A percentile compares a stretch with the other conserved stretches of the same genome.
Evolutionary conservation across 1,140 invertebrate genomes (phyloP).

Genomic region (Condylostylus longicornis): DNA sequence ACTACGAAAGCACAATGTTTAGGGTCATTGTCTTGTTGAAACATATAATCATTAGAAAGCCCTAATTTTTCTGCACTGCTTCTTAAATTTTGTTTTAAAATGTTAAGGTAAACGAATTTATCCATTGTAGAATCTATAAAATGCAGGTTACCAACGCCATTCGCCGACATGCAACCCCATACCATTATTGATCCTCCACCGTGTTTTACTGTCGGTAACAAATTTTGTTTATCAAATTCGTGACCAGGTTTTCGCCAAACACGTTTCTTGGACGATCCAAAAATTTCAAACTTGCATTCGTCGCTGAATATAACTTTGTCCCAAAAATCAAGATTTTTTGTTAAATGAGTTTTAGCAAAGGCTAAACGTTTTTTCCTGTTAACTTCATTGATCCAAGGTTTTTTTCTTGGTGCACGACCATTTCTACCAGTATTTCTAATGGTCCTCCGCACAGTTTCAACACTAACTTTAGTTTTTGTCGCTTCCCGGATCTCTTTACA

Average conservation of each 20-base stretch:
- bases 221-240: constrained; percentile 6
- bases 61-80: constrained; percentile 10
- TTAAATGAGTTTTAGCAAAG: constrained; percentile 11
- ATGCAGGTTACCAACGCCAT: constrained; percentile 15
- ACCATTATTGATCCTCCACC: constrained; percentile 24
- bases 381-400: constrained; percentile 1
- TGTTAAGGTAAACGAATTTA: constrained; percentile 7
- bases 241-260: constrained; percentile 8
- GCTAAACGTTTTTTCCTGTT: constrained; percentile 6
- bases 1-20: constrained; percentile 18
- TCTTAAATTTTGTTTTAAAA: constrained; percentile 13
- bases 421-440: constrained; percentile 2
- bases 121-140: constrained; percentile 15
- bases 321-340: constrained; percentile 6
- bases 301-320: constrained; percentile 14
- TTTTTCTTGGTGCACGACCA: constrained; percentile 4
- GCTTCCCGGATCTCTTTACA: not conserved
- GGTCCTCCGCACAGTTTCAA: constrained; percentile 5
- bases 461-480: constrained; percentile 2
- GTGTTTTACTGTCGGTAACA: constrained; percentile 27
- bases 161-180: constrained; percentile 21
- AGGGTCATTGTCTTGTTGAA: constrained; percentile 9
- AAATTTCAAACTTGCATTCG: constrained; percentile 16
- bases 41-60: not conserved
- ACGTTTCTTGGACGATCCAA: constrained; percentile 2